Conservation (phyloP, 1,140 invertebrate species). For the Bombus waltoni region DNA sequence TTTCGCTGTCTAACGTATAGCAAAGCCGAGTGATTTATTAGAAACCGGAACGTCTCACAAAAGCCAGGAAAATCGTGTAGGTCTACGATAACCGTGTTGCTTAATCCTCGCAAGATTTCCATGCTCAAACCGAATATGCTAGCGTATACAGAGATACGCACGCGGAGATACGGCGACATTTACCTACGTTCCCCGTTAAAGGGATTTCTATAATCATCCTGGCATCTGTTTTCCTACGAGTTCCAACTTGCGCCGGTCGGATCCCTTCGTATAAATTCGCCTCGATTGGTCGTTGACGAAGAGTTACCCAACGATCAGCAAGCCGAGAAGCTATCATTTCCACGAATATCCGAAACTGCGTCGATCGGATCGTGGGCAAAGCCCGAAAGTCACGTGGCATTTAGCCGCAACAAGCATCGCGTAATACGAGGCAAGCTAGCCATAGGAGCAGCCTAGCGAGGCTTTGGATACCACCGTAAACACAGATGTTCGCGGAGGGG, state of each 20-base stretch:
- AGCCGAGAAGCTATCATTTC: too few species aligned
- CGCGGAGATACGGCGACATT: neutral
- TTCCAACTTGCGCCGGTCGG: neutral
- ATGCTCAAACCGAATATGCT: neutral
- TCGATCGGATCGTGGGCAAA: constrained; percentile 6
- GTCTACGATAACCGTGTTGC: neutral
- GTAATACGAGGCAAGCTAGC: neutral
- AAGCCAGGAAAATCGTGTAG: neutral
- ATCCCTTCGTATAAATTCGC: neutral
- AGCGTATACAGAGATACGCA: neutral
- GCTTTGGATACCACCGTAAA: constrained; percentile 27
- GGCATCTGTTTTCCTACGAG: neutral
- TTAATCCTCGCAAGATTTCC: neutral
- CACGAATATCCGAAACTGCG: neutral
- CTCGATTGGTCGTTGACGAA: rapidly evolving
- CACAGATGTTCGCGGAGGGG: constrained; percentile 13
- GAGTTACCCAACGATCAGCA: too few species aligned
- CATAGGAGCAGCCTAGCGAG: neutral
- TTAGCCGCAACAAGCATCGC: constrained; percentile 13
- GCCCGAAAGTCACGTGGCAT: neutral
- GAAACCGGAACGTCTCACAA: neutral
- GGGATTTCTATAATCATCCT: neutral
- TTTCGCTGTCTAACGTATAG: neutral
- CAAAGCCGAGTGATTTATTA: neutral
- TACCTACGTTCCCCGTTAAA: neutral